phyloP scores from a whole-genome alignment of 2,113 vertebrate species.

The Paramisgurnus dabryanus region DNA sequence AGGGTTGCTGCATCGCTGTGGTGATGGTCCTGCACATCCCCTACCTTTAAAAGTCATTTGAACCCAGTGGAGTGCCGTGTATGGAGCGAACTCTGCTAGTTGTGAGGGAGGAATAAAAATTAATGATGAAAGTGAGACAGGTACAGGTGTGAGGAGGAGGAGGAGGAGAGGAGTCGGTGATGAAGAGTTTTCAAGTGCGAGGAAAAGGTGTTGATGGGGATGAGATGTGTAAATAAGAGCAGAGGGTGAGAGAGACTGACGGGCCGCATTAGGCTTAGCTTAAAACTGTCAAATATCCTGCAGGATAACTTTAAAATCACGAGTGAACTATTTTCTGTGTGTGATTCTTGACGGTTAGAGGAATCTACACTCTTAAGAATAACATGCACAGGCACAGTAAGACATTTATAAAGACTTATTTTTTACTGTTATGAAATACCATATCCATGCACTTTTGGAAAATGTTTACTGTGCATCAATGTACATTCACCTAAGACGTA shows the following conservation, averaged over 20 bases:
- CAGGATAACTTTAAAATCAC: background rate
- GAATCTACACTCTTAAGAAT: too few relatives aligned
- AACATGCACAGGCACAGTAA: too few relatives aligned
- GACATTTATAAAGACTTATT: too few relatives aligned
- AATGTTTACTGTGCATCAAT: too few relatives aligned
- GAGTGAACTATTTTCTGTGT: too few relatives aligned
- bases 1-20: constrained; percentile 8
- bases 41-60: constrained; percentile 37
- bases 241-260: constrained; percentile 32
- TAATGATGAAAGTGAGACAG: constrained; percentile 5
- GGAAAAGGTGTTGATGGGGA: constrained; percentile 10
- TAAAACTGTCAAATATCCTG: constrained; percentile 7
- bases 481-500: too few relatives aligned
- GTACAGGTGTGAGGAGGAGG: constrained; percentile 25
- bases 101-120: constrained; percentile 21
- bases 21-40: constrained; percentile 19
- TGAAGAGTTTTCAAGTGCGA: constrained; percentile 38
- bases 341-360: too few relatives aligned
- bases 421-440: too few relatives aligned
- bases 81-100: constrained; percentile 21
- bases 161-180: constrained; percentile 16
- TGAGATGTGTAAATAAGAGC: constrained; percentile 38
- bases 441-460: too few relatives aligned
- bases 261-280: background rate
- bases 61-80: constrained; percentile 2